These are phyloP conservation scores for Tuberolachnus salignus DNA, from an alignment of 2,888 invertebrate species.

Conservation along the genomic window DNA sequence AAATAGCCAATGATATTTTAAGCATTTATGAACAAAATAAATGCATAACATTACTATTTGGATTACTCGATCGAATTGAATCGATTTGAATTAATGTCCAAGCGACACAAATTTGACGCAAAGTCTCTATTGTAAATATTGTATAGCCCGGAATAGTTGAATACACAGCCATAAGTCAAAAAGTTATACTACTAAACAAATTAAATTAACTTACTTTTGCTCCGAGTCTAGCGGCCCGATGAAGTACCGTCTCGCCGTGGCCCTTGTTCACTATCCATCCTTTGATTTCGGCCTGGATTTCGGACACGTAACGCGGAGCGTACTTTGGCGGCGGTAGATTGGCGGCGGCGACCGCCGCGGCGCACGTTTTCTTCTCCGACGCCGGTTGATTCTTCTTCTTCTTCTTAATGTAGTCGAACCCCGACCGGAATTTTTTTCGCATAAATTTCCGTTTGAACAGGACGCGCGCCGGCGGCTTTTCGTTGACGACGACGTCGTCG, in stretches of 20 bases:
- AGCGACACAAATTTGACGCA: no score
- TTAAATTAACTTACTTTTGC: constrained; percentile 74
- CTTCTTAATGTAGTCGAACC: constrained; percentile 87
- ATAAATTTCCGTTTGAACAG: constrained; percentile 48
- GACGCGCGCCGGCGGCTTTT: constrained; percentile 18
- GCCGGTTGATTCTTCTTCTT: constrained; percentile 70
- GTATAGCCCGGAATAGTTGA: no score
- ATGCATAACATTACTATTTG: no score
- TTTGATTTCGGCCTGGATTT: constrained; percentile 81
- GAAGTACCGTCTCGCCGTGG: constrained; percentile 89
- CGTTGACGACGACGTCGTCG: not conserved
- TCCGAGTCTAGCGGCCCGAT: constrained; percentile 87
- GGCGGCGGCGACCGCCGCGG: not conserved
- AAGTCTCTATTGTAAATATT: no score
- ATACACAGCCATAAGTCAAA: no score
- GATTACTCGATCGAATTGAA: no score
- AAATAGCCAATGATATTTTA: no score
- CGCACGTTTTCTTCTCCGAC: constrained; percentile 61
- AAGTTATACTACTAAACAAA: no score
- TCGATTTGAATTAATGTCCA: no score
- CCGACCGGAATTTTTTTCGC: constrained; percentile 64
- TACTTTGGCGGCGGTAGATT: not conserved
- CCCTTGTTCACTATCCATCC: constrained; percentile 93
- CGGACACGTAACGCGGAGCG: constrained; percentile 28
- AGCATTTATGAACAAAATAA: no score